Percentiles rank a stretch among this genome's conserved stretches.
Evolutionary conservation across 2,113 vertebrate species (phyloP).

Genomic region (Vimba vimba): DNA sequence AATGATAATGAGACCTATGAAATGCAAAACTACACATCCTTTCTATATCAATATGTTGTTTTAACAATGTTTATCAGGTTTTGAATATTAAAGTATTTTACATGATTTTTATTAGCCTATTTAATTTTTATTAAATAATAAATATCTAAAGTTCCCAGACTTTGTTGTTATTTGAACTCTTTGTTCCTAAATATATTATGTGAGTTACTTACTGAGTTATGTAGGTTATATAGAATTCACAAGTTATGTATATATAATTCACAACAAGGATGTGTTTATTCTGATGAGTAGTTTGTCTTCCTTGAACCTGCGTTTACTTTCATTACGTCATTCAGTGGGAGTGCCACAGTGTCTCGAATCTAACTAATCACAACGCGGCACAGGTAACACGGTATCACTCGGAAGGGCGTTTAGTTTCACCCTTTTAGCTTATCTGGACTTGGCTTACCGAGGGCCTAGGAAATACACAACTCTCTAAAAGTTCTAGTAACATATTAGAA

Average conservation of each 20-base stretch:
- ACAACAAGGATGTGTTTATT: background rate
- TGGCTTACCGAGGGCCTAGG: background rate
- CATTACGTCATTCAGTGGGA: constrained; percentile 31
- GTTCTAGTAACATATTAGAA: background rate
- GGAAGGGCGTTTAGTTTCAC: constrained; percentile 44
- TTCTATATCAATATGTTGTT: too few relatives aligned
- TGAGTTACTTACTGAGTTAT: background rate
- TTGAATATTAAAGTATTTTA: background rate
- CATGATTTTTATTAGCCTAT: too few relatives aligned
- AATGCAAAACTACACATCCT: background rate
- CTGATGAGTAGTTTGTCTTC: background rate
- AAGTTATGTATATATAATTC: background rate
- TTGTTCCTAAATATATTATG: background rate
- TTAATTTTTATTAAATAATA: too few relatives aligned
- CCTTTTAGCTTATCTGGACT: background rate
- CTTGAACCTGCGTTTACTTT: constrained; percentile 25
- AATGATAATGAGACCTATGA: background rate
- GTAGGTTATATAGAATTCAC: too few relatives aligned
- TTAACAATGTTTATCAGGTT: background rate
- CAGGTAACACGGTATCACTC: constrained; percentile 18
- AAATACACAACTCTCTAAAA: background rate
- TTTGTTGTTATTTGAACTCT: background rate
- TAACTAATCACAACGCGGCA: background rate
- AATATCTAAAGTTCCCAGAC: background rate
- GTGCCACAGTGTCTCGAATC: background rate